Percentiles rank a stretch among this genome's conserved stretches.
Conservation (phyloP, 2,113 vertebrate species). For the Poicephalus meyeri region DNA sequence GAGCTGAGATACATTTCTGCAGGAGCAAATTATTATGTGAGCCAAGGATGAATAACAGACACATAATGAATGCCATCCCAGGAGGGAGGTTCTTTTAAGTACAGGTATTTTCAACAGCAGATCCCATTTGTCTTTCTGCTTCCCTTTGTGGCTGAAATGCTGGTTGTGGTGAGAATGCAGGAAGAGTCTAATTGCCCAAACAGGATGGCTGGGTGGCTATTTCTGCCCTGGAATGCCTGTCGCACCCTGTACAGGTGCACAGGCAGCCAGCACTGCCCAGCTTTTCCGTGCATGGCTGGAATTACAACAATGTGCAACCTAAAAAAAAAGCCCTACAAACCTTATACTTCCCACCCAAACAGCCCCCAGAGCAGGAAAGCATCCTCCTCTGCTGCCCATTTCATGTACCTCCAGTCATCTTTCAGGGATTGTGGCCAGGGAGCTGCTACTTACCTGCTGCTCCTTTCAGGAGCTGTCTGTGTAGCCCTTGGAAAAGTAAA, state of each 20-base stretch:
- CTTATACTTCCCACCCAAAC: not conserved
- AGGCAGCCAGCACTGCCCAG: not conserved
- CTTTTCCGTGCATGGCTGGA: not conserved
- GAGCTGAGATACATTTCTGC: not conserved
- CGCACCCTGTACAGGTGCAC: constrained; percentile 58
- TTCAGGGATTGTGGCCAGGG: not conserved
- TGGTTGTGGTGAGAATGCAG: not conserved
- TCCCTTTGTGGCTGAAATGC: not conserved
- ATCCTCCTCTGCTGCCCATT: not conserved
- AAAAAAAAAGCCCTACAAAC: not conserved
- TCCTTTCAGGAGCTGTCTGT: not conserved
- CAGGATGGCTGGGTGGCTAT: constrained; percentile 31
- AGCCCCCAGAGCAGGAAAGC: not conserved
- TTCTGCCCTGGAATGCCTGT: constrained; percentile 41
- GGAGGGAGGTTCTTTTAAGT: constrained; percentile 30
- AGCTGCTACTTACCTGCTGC: not conserved
- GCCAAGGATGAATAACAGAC: constrained; percentile 21
- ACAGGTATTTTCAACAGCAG: constrained; percentile 12
- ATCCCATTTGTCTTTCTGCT: not conserved
- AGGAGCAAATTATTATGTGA: constrained; percentile 24
- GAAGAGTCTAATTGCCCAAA: constrained; percentile 38
- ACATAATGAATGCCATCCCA: not conserved
- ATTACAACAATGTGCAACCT: not conserved
- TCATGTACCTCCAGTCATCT: not conserved
- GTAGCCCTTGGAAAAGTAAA: not conserved